Conservation (phyloP, 2,797 vertebrate species). For the Natrix natrix region DNA sequence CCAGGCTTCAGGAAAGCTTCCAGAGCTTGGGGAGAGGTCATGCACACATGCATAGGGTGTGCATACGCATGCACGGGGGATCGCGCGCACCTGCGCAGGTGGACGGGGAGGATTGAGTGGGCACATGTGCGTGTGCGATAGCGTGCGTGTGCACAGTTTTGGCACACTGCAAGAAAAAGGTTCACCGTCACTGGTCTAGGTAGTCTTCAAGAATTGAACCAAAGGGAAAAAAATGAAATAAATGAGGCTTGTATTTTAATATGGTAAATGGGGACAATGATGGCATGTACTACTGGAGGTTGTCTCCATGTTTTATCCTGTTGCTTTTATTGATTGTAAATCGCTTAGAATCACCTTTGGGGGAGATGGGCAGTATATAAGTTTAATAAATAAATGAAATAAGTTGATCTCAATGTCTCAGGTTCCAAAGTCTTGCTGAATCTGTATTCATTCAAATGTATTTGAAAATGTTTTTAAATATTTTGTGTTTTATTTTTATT, state of each 20-base stretch:
- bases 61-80: no score
- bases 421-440: background rate
- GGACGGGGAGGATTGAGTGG: no score
- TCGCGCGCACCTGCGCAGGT: no score
- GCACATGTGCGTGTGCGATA: no score
- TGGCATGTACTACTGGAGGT: background rate
- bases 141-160: no score
- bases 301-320: background rate
- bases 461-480: constrained; percentile 18
- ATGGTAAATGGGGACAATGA: background rate
- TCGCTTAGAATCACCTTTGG: background rate
- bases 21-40: no score
- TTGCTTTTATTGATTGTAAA: background rate
- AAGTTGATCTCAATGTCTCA: background rate
- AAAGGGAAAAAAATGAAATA: background rate
- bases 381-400: background rate
- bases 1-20: no score
- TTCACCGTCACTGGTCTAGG: background rate
- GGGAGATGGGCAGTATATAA: background rate
- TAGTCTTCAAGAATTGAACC: background rate
- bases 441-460: background rate
- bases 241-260: background rate
- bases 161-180: no score
- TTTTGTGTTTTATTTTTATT: background rate
- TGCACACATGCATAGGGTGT: no score